Conservation (phyloP, 2,888 invertebrate species). For the Automeris io region DNA sequence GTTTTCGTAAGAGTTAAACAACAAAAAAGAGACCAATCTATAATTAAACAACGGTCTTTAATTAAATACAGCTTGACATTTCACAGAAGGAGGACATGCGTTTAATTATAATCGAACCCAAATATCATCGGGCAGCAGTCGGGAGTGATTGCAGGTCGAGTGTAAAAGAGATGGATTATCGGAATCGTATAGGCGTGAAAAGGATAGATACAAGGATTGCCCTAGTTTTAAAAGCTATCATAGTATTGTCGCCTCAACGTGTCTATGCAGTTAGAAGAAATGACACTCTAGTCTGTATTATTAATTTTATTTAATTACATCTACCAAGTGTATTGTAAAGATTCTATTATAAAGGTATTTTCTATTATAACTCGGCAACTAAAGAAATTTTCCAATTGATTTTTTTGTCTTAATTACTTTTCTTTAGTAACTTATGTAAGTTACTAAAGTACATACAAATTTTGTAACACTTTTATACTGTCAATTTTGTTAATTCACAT, state of each 20-base stretch:
- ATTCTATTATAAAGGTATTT: no score
- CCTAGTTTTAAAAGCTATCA: slow-evolving; percentile 60
- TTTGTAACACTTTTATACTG: no score
- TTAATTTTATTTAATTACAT: no score
- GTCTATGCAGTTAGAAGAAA: slow-evolving; percentile 36
- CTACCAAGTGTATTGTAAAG: no score
- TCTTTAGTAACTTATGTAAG: no score
- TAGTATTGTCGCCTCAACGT: slow-evolving; percentile 53
- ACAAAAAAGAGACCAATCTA: slow-evolving; percentile 30
- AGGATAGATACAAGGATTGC: slow-evolving; percentile 59
- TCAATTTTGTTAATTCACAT: no score
- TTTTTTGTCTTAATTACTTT: no score
- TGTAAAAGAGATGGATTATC: slow-evolving; percentile 6
- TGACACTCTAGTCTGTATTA: no score
- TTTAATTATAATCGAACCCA: slow-evolving; percentile 72
- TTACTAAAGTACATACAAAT: no score
- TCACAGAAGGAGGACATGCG: slow-evolving; percentile 72
- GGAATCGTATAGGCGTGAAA: slow-evolving; percentile 29
- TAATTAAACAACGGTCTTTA: slow-evolving; percentile 46
- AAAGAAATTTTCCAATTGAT: no score
- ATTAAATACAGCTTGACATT: slow-evolving; percentile 75
- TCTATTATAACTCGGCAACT: no score
- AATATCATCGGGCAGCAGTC: slow-evolving; percentile 73
- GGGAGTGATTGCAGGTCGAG: slow-evolving; percentile 55
- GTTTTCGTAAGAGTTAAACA: slow-evolving; percentile 15